Percentiles rank a stretch among this genome's conserved stretches.
Conservation (phyloP, 2,113 vertebrate genomes). For the Albula glossodonta region DNA sequence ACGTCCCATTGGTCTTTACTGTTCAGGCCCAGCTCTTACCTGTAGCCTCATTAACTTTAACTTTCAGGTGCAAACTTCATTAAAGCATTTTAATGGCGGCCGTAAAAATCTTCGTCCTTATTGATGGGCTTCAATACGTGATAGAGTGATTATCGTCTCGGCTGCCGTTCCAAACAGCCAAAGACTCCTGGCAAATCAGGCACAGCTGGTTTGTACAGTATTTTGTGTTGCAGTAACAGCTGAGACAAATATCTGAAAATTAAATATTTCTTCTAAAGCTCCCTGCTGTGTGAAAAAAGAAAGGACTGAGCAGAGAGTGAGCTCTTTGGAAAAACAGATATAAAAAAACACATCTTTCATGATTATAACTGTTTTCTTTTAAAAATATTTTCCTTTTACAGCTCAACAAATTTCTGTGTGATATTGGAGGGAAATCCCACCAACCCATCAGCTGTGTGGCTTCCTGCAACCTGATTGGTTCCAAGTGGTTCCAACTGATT, state of each 20-base stretch:
- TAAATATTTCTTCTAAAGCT: neutral
- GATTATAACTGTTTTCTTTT: slow-evolving; percentile 44
- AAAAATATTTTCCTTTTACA: slow-evolving; percentile 37
- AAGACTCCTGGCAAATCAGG: neutral
- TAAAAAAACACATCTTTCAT: slow-evolving; percentile 31
- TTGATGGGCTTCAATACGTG: neutral
- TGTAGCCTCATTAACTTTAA: slow-evolving; percentile 2
- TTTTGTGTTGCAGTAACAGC: neutral
- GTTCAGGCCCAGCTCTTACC: neutral
- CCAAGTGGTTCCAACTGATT: too few relatives aligned
- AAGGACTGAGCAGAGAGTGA: slow-evolving; percentile 34
- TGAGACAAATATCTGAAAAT: neutral
- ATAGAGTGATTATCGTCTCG: neutral
- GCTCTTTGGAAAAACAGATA: neutral
- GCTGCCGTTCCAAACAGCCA: neutral
- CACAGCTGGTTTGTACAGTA: neutral
- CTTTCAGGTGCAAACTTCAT: neutral
- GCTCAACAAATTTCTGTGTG: slow-evolving; percentile 46
- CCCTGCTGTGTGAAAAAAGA: neutral
- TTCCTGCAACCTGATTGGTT: too few relatives aligned
- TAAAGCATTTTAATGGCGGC: neutral
- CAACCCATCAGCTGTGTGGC: slow-evolving; percentile 30
- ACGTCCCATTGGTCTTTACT: neutral
- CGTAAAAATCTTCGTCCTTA: neutral
- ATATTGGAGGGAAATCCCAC: slow-evolving; percentile 49